phyloP scores from a whole-genome alignment of 2,113 vertebrate genomes.

The Pterocles gutturalis region DNA sequence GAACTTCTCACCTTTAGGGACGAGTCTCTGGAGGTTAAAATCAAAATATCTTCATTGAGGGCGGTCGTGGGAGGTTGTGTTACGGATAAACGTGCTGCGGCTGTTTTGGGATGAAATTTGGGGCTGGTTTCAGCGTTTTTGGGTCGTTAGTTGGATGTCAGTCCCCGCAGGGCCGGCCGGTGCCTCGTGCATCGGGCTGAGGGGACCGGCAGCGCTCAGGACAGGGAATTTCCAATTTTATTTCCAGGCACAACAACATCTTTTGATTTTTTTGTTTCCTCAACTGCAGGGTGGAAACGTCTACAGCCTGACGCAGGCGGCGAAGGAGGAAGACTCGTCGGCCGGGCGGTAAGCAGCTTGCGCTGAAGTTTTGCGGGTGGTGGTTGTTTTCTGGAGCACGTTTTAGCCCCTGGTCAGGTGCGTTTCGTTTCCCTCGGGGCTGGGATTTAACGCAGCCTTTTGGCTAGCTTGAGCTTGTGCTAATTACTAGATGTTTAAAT shows the following conservation, averaged over 20 bases:
- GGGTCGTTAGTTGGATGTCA: neutral
- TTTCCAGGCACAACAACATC: neutral
- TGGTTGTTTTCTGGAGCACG: neutral
- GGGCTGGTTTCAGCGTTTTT: neutral
- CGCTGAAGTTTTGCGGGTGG: neutral
- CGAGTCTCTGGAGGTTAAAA: neutral
- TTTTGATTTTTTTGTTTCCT: too few relatives aligned
- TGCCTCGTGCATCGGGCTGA: too few relatives aligned
- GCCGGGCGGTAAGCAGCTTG: constrained; percentile 37
- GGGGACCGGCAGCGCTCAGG: neutral
- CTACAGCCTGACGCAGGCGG: constrained; percentile 33
- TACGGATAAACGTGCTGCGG: neutral
- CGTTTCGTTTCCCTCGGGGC: neutral
- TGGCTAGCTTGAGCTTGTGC: neutral
- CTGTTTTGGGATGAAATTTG: neutral
- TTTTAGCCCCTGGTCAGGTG: neutral
- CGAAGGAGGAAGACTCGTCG: constrained; percentile 12
- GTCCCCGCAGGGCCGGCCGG: too few relatives aligned
- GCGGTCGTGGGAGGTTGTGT: neutral
- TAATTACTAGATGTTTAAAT: neutral
- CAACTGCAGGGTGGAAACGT: constrained; percentile 68
- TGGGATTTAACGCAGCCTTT: neutral
- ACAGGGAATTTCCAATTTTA: neutral
- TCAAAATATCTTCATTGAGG: too few relatives aligned
- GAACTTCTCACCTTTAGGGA: too few relatives aligned